Conservation (phyloP, 2,888 invertebrate species). For the Dicyrtoma fusca region DNA sequence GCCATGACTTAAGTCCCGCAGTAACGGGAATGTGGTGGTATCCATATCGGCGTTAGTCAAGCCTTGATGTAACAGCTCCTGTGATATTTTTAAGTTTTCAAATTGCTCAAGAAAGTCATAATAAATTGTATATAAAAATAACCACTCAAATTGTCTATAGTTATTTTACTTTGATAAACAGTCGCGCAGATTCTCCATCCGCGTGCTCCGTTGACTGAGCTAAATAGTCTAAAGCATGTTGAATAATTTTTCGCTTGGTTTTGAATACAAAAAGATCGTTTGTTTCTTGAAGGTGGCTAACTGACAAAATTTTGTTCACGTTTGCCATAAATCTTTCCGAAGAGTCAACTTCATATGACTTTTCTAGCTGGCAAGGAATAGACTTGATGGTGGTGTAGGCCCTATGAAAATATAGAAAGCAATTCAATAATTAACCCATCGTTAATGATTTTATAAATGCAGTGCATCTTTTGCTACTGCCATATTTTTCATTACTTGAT, state of each 20-base stretch:
- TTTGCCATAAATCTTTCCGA: constrained; percentile 22
- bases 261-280: not conserved
- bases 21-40: not conserved
- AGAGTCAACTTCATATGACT: not conserved
- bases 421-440: too few relatives aligned
- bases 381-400: constrained; percentile 26
- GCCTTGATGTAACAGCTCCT: constrained; percentile 19
- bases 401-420: not conserved
- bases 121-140: too few relatives aligned
- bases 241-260: constrained; percentile 19
- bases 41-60: not conserved
- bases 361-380: constrained; percentile 11
- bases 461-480: too few relatives aligned
- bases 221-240: constrained; percentile 16
- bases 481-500: constrained; percentile 23
- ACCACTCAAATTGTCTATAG: not conserved
- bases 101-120: too few relatives aligned
- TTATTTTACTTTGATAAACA: constrained; percentile 26
- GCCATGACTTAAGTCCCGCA: constrained; percentile 18
- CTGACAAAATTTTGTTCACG: constrained; percentile 21
- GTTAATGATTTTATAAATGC: too few relatives aligned
- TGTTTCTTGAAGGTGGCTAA: not conserved
- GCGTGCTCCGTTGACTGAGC: not conserved
- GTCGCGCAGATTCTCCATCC: constrained; percentile 12
- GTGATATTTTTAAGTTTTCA: not conserved